Conservation (phyloP, 2,113 vertebrate species). For the Otocyon megalotis region DNA sequence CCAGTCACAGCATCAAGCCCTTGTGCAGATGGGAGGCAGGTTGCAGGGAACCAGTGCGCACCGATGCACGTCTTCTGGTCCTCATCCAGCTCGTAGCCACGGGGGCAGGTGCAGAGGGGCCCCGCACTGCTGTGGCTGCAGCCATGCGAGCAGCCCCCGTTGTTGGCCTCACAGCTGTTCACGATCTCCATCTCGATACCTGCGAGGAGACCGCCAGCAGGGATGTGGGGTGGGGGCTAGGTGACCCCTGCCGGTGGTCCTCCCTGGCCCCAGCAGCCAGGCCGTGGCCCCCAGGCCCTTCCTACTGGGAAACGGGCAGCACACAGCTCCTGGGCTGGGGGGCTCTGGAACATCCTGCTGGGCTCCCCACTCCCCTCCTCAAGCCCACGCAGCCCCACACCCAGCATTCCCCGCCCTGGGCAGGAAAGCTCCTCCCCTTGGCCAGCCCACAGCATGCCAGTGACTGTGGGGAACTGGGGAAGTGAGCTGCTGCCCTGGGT, state of each 20-base stretch:
- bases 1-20: fast-evolving
- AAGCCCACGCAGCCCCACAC: fast-evolving
- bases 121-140: slow-evolving; percentile 93
- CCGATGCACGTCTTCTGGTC: slow-evolving; percentile 94
- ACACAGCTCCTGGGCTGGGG: not conserved
- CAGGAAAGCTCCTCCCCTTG: fast-evolving
- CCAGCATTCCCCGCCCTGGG: not conserved
- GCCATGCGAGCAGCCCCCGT: slow-evolving; percentile 94
- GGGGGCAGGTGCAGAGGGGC: slow-evolving; percentile 93
- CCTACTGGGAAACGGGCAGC: not conserved
- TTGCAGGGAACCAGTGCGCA: slow-evolving; percentile 68
- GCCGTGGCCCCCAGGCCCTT: fast-evolving
- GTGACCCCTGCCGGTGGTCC: fast-evolving
- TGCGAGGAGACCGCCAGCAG: slow-evolving; percentile 65
- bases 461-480: fast-evolving
- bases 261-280: not conserved
- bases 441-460: fast-evolving
- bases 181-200: slow-evolving; percentile 98
- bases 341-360: not conserved
- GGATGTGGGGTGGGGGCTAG: fast-evolving
- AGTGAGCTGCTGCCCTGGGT: fast-evolving
- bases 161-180: slow-evolving; percentile 94
- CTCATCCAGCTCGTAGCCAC: slow-evolving; percentile 88
- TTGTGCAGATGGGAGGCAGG: not conserved
- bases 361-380: not conserved